Percentiles rank a stretch among this genome's conserved stretches.
Conservation (phyloP, 1,140 invertebrate genomes). For the Metopolophium dirhodum region DNA sequence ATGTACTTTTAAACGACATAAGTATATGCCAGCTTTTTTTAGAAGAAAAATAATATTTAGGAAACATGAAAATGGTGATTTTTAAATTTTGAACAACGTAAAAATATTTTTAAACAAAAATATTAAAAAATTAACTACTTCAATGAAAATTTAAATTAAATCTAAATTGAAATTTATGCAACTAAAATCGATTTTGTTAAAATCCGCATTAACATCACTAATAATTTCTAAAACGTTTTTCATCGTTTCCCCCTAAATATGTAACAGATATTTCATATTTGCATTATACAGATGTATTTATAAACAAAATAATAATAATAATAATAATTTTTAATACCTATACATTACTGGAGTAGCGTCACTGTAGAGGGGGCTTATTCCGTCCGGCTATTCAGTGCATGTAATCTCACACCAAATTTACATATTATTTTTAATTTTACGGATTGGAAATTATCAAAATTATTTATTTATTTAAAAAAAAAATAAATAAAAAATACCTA, state of each 20-base stretch:
- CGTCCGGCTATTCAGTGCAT: background rate
- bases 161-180: background rate
- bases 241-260: background rate
- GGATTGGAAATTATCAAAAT: background rate
- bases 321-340: slow-evolving; percentile 4
- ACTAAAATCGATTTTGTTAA: background rate
- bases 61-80: background rate
- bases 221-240: background rate
- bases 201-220: background rate
- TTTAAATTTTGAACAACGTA: background rate
- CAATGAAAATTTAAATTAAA: background rate
- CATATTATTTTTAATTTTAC: background rate
- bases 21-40: background rate
- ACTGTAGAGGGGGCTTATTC: too few relatives aligned
- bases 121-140: background rate
- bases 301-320: background rate
- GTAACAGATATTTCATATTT: background rate
- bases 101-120: background rate
- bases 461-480: background rate
- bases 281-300: background rate
- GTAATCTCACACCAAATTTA: background rate
- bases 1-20: background rate
- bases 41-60: background rate
- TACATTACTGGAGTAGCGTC: background rate
- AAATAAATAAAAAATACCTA: background rate